A percentile compares a stretch with the other conserved stretches of the same genome.
These are phyloP conservation scores for Indri indri DNA, from an alignment of 2,113 vertebrate genomes.

Conservation along the genomic window DNA sequence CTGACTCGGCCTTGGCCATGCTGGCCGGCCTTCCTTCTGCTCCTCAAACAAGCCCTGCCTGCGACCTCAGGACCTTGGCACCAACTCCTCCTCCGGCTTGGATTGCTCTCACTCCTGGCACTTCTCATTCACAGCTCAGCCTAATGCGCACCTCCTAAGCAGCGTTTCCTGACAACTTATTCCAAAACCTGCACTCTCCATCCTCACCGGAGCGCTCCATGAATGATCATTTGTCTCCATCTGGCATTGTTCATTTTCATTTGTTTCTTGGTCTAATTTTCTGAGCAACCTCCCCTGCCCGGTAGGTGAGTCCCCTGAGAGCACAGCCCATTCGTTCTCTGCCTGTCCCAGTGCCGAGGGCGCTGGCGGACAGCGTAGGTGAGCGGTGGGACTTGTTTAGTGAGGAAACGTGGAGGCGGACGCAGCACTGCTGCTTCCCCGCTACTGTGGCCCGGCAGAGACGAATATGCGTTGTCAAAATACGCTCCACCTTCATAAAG, in stretches of 20 bases:
- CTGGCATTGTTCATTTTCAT: neutral
- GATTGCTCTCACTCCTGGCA: rapidly evolving
- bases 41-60: rapidly evolving
- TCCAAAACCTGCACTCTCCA: rapidly evolving
- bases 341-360: neutral
- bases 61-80: neutral
- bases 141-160: rapidly evolving
- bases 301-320: rapidly evolving
- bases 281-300: too few relatives aligned
- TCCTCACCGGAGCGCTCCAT: rapidly evolving
- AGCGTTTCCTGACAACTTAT: neutral
- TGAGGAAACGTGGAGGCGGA: neutral
- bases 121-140: too few relatives aligned
- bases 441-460: rapidly evolving
- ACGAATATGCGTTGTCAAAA: rapidly evolving
- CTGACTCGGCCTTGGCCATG: neutral
- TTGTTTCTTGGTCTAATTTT: neutral
- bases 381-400: rapidly evolving
- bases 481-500: too few relatives aligned
- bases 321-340: neutral
- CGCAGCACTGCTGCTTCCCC: rapidly evolving
- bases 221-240: too few relatives aligned
- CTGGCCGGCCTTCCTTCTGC: rapidly evolving
- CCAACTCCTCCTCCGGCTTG: rapidly evolving
- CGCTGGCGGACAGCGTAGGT: rapidly evolving